Conservation (phyloP, 2,888 invertebrate species). For the Sipunculus nudus region DNA sequence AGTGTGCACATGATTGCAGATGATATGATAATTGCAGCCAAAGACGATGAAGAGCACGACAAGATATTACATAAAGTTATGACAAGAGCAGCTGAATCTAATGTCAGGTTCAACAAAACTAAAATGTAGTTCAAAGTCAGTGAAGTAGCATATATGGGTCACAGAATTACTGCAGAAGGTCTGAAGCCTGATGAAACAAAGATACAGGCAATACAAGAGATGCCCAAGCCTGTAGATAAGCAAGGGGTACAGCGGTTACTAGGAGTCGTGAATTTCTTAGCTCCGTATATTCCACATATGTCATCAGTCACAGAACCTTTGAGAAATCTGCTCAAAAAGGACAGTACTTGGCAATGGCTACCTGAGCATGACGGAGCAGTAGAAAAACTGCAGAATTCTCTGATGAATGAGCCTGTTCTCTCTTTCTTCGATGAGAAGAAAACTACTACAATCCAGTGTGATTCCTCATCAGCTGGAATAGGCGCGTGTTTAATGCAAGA, state of each 20-base stretch:
- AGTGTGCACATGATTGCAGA: slow-evolving; percentile 2
- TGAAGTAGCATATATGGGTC: slow-evolving; percentile 10
- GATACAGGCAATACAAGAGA: slow-evolving; percentile 33
- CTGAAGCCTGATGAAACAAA: slow-evolving; percentile 35
- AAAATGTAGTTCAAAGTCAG: slow-evolving; percentile 16
- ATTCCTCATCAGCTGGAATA: slow-evolving; percentile 34
- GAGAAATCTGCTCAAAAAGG: slow-evolving; percentile 29
- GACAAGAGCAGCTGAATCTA: neutral
- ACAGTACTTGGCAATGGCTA: slow-evolving; percentile 27
- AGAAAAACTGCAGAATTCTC: slow-evolving; percentile 10
- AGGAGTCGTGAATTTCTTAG: slow-evolving; percentile 38
- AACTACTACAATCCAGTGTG: slow-evolving; percentile 35
- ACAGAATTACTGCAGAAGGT: slow-evolving; percentile 2
- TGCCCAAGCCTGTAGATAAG: slow-evolving; percentile 39
- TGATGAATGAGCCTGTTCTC: slow-evolving; percentile 32
- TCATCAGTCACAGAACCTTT: slow-evolving; percentile 37
- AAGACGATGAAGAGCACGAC: slow-evolving; percentile 1
- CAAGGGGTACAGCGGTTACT: slow-evolving; percentile 37
- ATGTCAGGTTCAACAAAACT: slow-evolving; percentile 10
- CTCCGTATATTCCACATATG: slow-evolving; percentile 39
- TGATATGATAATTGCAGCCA: neutral
- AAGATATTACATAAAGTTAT: neutral
- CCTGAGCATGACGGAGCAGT: slow-evolving; percentile 35
- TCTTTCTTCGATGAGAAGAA: slow-evolving; percentile 32
- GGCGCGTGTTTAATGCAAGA: slow-evolving; percentile 39